A percentile compares a stretch with the other conserved stretches of the same genome.
Evolutionary conservation across 2,113 vertebrate genomes (phyloP).

Genomic region (Pygoscelis adeliae): DNA sequence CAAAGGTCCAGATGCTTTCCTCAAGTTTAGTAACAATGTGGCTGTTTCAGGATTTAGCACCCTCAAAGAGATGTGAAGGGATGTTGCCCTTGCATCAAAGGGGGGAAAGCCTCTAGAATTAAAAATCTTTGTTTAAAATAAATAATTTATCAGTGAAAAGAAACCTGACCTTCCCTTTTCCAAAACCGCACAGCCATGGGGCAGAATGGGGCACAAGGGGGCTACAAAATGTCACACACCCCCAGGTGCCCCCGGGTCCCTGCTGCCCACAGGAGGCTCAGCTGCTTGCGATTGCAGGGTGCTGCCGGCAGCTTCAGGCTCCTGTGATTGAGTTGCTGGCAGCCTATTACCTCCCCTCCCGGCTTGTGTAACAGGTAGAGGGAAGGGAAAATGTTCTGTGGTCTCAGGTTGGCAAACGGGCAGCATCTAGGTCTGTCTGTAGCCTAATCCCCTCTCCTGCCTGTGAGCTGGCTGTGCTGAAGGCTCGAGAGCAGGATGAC

Average conservation of each 20-base stretch:
- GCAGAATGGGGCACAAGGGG: not conserved
- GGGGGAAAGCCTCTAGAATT: not conserved
- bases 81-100: no score
- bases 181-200: not conserved
- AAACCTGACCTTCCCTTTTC: not conserved
- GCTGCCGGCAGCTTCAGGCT: not conserved
- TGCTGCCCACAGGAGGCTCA: fast-evolving
- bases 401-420: fast-evolving
- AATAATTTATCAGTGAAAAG: not conserved
- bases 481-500: not conserved
- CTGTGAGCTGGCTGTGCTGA: not conserved
- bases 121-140: not conserved
- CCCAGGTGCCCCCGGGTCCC: not conserved
- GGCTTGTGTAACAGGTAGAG: not conserved
- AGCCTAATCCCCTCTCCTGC: not conserved
- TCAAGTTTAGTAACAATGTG: not conserved
- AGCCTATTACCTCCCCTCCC: not conserved
- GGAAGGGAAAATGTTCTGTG: not conserved
- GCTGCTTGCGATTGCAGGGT: not conserved
- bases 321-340: not conserved
- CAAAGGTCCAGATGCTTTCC: not conserved
- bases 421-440: fast-evolving
- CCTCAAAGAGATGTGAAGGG: fast-evolving
- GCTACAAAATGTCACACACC: fast-evolving
- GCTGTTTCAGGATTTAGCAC: not conserved